Evolutionary conservation across 2,888 invertebrate genomes (phyloP).

Genomic region (Furcula furcula): DNA sequence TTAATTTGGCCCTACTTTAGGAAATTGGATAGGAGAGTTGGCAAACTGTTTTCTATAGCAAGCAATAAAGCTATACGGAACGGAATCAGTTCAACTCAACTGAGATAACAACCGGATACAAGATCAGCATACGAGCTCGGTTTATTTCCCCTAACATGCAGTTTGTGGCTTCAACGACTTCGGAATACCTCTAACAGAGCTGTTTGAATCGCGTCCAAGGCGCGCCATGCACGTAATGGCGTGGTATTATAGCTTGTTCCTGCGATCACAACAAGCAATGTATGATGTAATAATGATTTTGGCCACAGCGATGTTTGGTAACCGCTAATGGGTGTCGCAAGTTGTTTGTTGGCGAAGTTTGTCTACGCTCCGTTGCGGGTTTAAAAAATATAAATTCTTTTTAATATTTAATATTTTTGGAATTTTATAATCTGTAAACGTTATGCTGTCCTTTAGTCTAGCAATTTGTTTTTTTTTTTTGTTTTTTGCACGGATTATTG

Average conservation of each 20-base stretch:
- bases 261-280: slow-evolving; percentile 36
- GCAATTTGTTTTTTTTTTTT: too few relatives aligned
- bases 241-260: slow-evolving; percentile 32
- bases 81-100: slow-evolving; percentile 14
- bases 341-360: neutral
- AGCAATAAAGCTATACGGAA: slow-evolving; percentile 22
- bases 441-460: too few relatives aligned
- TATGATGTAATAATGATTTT: slow-evolving; percentile 26
- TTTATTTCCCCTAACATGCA: slow-evolving; percentile 36
- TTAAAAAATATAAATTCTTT: too few relatives aligned
- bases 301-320: slow-evolving; percentile 5
- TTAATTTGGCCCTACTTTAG: too few relatives aligned
- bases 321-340: slow-evolving; percentile 5
- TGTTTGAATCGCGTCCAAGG: slow-evolving; percentile 48
- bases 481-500: too few relatives aligned
- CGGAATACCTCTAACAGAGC: slow-evolving; percentile 33
- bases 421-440: too few relatives aligned
- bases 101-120: slow-evolving; percentile 25
- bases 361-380: too few relatives aligned
- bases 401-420: too few relatives aligned
- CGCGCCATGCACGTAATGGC: slow-evolving; percentile 31
- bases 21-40: too few relatives aligned
- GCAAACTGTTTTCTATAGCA: neutral
- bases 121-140: slow-evolving; percentile 29
- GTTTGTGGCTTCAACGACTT: slow-evolving; percentile 42